Conservation (phyloP, 2,888 invertebrate species). For the Cordylochernes scorpioides region DNA sequence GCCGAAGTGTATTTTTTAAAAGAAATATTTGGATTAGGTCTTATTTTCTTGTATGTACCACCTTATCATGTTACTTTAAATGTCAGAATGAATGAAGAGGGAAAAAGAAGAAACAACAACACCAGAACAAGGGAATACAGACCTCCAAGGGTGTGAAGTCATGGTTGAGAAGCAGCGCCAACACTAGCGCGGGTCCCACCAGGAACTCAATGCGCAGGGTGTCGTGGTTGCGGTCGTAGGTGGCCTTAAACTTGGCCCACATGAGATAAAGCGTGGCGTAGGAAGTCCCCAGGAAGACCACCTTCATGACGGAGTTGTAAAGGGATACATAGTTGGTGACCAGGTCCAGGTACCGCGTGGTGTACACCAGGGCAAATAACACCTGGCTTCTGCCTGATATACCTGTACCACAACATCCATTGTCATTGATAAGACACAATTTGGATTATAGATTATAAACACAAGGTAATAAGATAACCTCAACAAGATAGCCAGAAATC, state of each 20-base stretch:
- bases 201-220: slow-evolving; percentile 92
- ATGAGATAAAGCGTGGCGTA: slow-evolving; percentile 78
- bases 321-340: slow-evolving; percentile 76
- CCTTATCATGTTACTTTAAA: too few species aligned
- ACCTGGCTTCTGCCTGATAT: slow-evolving; percentile 91
- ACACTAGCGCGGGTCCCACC: slow-evolving; percentile 50
- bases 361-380: slow-evolving; percentile 72
- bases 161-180: slow-evolving; percentile 76
- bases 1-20: too few species aligned
- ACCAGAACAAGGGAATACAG: slow-evolving; percentile 31
- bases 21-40: too few species aligned
- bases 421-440: too few species aligned
- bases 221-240: slow-evolving; percentile 89
- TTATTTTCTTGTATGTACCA: too few species aligned
- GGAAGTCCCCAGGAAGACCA: slow-evolving; percentile 60
- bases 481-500: too few species aligned
- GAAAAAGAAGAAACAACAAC: too few species aligned
- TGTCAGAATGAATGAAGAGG: too few species aligned
- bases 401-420: too few species aligned
- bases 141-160: slow-evolving; percentile 78
- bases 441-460: too few species aligned
- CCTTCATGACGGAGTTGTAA: slow-evolving; percentile 88
- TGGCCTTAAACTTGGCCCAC: slow-evolving; percentile 87
- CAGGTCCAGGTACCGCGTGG: slow-evolving; percentile 75
- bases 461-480: too few species aligned